These are phyloP conservation scores for Leistus spinibarbis DNA, from an alignment of 2,888 invertebrate species.

Conservation along the genomic window DNA sequence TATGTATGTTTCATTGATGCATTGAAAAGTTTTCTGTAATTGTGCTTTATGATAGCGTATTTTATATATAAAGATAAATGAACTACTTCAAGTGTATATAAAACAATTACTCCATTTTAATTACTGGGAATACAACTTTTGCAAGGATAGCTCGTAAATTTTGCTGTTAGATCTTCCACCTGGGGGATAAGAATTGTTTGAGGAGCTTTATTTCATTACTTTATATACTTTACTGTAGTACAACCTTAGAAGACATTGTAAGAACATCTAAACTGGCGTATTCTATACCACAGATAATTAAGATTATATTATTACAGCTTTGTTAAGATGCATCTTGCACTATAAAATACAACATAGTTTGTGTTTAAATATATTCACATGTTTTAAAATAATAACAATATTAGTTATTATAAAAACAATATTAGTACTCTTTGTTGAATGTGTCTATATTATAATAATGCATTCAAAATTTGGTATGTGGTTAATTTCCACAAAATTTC, in stretches of 20 bases:
- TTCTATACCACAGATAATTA: no score
- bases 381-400: no score
- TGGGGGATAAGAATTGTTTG: background rate
- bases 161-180: background rate
- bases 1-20: background rate
- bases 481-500: no score
- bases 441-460: no score
- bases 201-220: background rate
- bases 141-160: background rate
- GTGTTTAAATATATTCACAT: no score
- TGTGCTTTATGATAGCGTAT: background rate
- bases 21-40: background rate
- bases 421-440: no score
- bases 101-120: background rate
- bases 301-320: no score
- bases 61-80: background rate
- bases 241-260: background rate
- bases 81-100: background rate
- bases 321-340: no score
- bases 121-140: background rate
- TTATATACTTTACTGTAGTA: background rate
- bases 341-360: no score
- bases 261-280: background rate
- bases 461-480: no score
- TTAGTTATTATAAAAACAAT: no score